Evolutionary conservation across 2,113 vertebrate genomes (phyloP), one percentile per base, ranked within the genome.

Genomic region (Elanoides forficatus): DNA sequence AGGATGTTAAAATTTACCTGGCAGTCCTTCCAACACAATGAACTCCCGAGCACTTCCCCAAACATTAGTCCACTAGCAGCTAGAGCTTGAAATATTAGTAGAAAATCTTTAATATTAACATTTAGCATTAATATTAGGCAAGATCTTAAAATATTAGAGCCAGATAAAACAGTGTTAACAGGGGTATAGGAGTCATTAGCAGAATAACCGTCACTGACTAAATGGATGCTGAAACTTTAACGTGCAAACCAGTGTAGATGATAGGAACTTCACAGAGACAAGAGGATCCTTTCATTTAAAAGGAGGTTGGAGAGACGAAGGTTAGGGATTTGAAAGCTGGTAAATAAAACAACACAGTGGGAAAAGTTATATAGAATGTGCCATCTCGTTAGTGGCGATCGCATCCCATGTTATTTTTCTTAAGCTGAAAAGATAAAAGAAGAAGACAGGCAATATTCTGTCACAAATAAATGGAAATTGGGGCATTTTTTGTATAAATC

Each of bases 271-370:
- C 95, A 95, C 38, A 97, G 91, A 95, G 89, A 93, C 91, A 92
- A 95, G 88, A 97, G 95, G 94, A 93, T 75, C 73, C 78, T 95
- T 96, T 96, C 91, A 97, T 96, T 98, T 96, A 83, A 95, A 96
- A 95, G 74, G 93, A 97, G 88, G 89, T 93, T 95, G 92, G 83
- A 97, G 91, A 95, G 91, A 89, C 42, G 73, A 97, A 95, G 94
- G 93, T 95, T 97, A 78, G 97, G 95, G 96, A 96, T 95, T 96
- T 97, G 86, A 95, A 92, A 97, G 86, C 86, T 93, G 93, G 95
- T 97, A 98, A 96, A 97, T 97, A 98, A 97, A 97, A 97, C 96
- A 97, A 96, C 96, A 97, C 78, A 96, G 95, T 4, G 0, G 89
- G 86, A 67, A 88, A 95, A 96, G 91, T 96, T 86, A 93, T 75